These are phyloP conservation scores for Oncorhynchus masou DNA, from an alignment of 2,113 vertebrate genomes.

Conservation along the genomic window DNA sequence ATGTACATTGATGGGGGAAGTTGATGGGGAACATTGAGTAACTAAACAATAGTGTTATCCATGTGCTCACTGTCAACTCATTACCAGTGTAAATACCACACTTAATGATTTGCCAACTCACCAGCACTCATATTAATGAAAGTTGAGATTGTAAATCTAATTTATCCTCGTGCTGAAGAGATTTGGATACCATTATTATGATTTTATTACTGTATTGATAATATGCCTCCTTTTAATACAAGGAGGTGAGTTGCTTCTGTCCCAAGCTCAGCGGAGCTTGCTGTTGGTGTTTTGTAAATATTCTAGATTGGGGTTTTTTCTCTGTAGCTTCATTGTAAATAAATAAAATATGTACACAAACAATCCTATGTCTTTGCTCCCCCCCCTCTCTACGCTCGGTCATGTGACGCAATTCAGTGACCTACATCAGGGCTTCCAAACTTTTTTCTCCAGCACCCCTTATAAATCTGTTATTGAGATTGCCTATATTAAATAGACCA, in stretches of 20 bases:
- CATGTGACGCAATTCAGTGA: neutral
- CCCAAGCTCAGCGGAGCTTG: neutral
- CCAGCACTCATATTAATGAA: neutral
- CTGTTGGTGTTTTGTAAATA: neutral
- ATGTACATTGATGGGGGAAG: neutral
- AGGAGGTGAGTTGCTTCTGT: neutral
- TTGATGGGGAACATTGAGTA: neutral
- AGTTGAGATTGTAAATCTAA: neutral
- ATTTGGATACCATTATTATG: neutral
- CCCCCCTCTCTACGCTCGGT: neutral
- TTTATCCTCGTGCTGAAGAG: neutral
- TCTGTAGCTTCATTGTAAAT: neutral
- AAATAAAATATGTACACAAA: neutral
- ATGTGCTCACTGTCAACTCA: neutral
- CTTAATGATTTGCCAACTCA: conserved; percentile 25
- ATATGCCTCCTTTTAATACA: neutral
- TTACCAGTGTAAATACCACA: conserved; percentile 29
- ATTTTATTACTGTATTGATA: neutral
- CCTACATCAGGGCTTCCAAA: too few species aligned
- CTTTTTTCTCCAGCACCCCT: too few species aligned
- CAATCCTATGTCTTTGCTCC: neutral
- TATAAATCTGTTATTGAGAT: too few species aligned
- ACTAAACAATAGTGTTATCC: neutral
- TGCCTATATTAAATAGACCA: too few species aligned
- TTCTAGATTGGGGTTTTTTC: neutral